A percentile compares a stretch with the other conserved stretches of the same genome.
These are phyloP conservation scores for zebrafish (Danio rerio) DNA, from an alignment of 2,113 vertebrate species.

Conservation along the genomic window GRCz12tu NC_133182.1:17787501-17788000, in stretches of 20 bases:
- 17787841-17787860: too few relatives aligned
- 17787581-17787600: neutral
- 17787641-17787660: neutral
- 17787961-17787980: neutral
- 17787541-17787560: conserved; percentile 75
- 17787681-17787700: neutral
- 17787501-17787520: conserved; percentile 32
- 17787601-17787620: neutral
- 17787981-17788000: neutral
- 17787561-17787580: conserved; percentile 56
- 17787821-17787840: too few relatives aligned
- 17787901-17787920: conserved; percentile 2
- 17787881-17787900: neutral
- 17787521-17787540: conserved; percentile 69
- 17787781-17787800: too few relatives aligned
- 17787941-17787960: neutral
- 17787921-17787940: neutral
- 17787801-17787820: too few relatives aligned
- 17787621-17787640: neutral
- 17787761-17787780: too few relatives aligned
- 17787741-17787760: neutral
- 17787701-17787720: too few relatives aligned
- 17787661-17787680: too few relatives aligned
- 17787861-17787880: neutral
- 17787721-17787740: neutral